Percentiles rank a stretch among this genome's conserved stretches.
phyloP scores from a whole-genome alignment of 2,797 vertebrate species.

The Enteromius argenteus region DNA sequence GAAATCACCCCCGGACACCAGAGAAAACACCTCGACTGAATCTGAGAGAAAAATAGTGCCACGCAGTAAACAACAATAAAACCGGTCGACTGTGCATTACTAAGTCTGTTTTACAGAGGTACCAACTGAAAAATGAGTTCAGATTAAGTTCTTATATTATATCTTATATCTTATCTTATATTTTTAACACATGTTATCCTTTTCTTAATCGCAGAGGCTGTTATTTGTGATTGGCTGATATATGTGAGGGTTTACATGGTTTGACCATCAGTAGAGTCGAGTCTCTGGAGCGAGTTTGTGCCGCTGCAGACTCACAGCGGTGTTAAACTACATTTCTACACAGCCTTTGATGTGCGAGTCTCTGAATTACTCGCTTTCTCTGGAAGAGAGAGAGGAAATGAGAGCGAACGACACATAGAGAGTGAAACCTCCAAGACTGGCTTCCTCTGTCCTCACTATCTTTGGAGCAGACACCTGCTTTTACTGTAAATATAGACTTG shows the following conservation, averaged over 20 bases:
- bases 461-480: not conserved
- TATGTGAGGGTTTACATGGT: not conserved
- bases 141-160: not conserved
- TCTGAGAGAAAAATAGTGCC: not conserved
- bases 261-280: not conserved
- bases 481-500: not conserved
- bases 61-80: not conserved
- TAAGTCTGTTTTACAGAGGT: not conserved
- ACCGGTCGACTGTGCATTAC: not conserved
- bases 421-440: not conserved
- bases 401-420: constrained; percentile 34
- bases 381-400: constrained; percentile 36
- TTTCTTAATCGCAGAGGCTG: not conserved
- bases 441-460: not conserved
- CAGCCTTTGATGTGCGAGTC: constrained; percentile 59
- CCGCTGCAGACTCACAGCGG: constrained; percentile 37
- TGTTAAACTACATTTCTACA: constrained; percentile 55
- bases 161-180: not conserved
- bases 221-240: not conserved
- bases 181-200: not conserved
- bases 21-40: not conserved
- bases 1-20: not conserved
- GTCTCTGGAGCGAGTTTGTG: not conserved
- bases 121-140: not conserved
- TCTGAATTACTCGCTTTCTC: constrained; percentile 53